These are phyloP conservation scores for Thymallus thymallus DNA, from an alignment of 2,113 vertebrate species.

Conservation along the genomic window DNA sequence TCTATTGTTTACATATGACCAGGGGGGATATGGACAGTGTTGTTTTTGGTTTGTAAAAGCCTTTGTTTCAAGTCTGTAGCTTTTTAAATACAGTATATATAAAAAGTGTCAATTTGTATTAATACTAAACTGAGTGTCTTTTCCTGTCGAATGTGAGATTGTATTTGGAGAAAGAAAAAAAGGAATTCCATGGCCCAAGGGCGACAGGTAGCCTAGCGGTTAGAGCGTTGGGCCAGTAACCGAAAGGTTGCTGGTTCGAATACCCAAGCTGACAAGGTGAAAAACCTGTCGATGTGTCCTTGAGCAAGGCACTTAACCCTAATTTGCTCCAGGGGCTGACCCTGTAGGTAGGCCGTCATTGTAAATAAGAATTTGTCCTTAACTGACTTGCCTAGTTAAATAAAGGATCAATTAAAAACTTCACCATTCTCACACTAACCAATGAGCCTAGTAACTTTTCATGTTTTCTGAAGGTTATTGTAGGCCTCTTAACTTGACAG, in stretches of 20 bases:
- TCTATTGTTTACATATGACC: background rate
- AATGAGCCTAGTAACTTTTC: background rate
- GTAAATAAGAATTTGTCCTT: no score
- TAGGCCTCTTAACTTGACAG: slow-evolving; percentile 50
- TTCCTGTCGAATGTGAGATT: background rate
- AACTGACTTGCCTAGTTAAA: no score
- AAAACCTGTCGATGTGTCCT: no score
- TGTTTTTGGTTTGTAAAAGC: background rate
- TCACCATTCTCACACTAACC: background rate
- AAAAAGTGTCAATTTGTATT: background rate
- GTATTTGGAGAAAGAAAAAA: background rate
- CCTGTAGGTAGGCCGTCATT: no score
- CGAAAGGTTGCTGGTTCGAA: no score
- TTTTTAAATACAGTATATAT: background rate
- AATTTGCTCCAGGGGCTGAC: no score
- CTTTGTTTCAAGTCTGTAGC: background rate
- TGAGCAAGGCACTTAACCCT: no score
- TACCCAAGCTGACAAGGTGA: no score
- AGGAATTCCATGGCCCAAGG: background rate
- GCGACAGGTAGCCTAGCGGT: no score
- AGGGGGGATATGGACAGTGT: background rate
- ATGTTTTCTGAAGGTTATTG: background rate
- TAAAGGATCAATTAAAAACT: no score
- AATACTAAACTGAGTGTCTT: background rate
- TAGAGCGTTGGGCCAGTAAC: no score